Conservation (phyloP, 2,113 vertebrate species). For the Campylorhamphus procurvoides region DNA sequence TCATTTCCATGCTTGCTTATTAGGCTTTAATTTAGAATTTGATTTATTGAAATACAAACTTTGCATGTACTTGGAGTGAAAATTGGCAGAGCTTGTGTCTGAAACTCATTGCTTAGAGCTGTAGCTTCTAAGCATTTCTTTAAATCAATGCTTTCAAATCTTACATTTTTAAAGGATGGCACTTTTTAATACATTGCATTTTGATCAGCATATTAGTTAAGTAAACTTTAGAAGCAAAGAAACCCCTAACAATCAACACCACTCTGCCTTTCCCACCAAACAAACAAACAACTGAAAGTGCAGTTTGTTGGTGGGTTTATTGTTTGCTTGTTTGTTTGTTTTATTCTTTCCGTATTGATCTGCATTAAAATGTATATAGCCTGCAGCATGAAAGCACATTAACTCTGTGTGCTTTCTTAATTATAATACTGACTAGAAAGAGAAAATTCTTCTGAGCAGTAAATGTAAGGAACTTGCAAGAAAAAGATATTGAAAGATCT, state of each 20-base stretch:
- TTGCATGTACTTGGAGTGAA: background rate
- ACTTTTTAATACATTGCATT: background rate
- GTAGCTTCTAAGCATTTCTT: background rate
- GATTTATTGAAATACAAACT: background rate
- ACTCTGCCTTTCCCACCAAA: fast-evolving
- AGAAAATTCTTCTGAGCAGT: background rate
- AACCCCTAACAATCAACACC: fast-evolving
- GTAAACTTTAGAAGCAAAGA: background rate
- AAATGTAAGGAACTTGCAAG: background rate
- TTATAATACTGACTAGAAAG: background rate
- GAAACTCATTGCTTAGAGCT: background rate
- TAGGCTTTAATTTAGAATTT: background rate
- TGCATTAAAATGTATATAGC: background rate
- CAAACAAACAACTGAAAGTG: background rate
- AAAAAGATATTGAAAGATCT: background rate
- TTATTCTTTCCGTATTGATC: background rate
- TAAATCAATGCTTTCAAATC: background rate
- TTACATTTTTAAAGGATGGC: background rate
- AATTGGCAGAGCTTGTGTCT: background rate
- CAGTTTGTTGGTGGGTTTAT: background rate
- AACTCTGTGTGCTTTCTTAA: background rate
- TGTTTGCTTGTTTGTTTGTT: background rate
- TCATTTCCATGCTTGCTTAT: background rate
- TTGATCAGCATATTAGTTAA: background rate
- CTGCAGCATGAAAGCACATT: background rate